These are phyloP conservation scores for Tipula vernalis DNA, from an alignment of 2,888 invertebrate genomes.

Conservation along the genomic window DNA sequence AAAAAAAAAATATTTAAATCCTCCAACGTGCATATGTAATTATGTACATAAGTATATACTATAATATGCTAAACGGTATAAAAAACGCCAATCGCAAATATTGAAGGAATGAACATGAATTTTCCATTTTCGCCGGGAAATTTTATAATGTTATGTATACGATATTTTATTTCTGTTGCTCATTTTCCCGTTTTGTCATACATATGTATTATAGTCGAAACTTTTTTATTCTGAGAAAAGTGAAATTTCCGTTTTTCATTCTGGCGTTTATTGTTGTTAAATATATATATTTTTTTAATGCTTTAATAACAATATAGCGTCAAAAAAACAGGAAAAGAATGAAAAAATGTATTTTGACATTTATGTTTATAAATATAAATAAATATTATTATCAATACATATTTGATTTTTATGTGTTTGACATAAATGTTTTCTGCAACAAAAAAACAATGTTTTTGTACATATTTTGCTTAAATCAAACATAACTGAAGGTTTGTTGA, in stretches of 20 bases:
- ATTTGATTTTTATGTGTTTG: background rate
- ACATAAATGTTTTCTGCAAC: background rate
- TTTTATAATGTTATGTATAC: background rate
- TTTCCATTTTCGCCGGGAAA: background rate
- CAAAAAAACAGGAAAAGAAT: background rate
- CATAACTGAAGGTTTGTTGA: background rate
- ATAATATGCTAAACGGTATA: background rate
- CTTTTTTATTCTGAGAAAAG: background rate
- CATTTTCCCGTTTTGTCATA: background rate
- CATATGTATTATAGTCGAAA: background rate
- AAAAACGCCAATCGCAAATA: background rate
- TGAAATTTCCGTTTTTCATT: background rate
- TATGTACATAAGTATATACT: too few relatives aligned
- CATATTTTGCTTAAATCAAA: background rate
- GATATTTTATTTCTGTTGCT: background rate
- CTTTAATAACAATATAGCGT: background rate
- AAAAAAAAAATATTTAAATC: too few relatives aligned
- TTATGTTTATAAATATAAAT: background rate
- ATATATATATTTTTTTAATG: background rate
- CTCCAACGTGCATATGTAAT: too few relatives aligned
- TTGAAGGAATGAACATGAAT: background rate
- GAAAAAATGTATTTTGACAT: background rate
- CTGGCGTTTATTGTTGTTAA: background rate
- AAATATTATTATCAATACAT: background rate
- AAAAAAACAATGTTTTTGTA: background rate